Base-by-base conservation (phyloP, 2,797 vertebrate species). In the Alectoris magna region DNA sequence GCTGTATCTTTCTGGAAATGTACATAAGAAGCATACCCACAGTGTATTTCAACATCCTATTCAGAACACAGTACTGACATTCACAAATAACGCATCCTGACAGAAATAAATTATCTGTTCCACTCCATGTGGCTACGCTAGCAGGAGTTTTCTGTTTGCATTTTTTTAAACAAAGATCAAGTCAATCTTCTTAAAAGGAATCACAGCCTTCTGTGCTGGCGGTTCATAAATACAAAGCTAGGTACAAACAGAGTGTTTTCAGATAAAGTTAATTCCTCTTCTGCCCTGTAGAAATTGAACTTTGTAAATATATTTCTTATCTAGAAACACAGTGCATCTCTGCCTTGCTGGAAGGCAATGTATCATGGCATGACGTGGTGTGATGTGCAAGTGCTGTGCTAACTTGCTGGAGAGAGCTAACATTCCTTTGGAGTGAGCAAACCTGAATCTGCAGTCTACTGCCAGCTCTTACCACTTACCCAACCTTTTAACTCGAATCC, bases 1-100 rank as follows among this genome's bases (percentile, higher is more conserved):
- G n/a, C 11, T 83, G 14, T 71, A 62, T 59, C 53, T 77, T 80
- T 87, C 75, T 93, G 62, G 24, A 91, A 94, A 73, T 41, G 43
- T 70, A 31, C 41, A 14, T 38, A 73, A 82, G 53, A 43, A 87
- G 41, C 46, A 85, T 38, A 68, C 21, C 29, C 64, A 69, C 26
- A 39, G 23, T 41, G 17, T 77, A 90, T 62, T 73, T 74, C 75
- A 88, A 43, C 11, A 66, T 71, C 74, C 81, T 93, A 60, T 67
- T 87, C 71, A 72, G 85, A 95, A 82, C 60, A 84, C 46, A 60
- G 63, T 34, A 70, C 39, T 81, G 34, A 38, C 31, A 90, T 79
- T 71, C 56, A 76, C 77, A 93, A 86, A 86, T 70, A 91, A 87
- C 0, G 2, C 24, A 58, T 71, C 90, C 66, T 60, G 60, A 2